These are phyloP conservation scores for Saccopteryx leptura DNA, from an alignment of 2,113 vertebrate genomes.

Conservation along the genomic window DNA sequence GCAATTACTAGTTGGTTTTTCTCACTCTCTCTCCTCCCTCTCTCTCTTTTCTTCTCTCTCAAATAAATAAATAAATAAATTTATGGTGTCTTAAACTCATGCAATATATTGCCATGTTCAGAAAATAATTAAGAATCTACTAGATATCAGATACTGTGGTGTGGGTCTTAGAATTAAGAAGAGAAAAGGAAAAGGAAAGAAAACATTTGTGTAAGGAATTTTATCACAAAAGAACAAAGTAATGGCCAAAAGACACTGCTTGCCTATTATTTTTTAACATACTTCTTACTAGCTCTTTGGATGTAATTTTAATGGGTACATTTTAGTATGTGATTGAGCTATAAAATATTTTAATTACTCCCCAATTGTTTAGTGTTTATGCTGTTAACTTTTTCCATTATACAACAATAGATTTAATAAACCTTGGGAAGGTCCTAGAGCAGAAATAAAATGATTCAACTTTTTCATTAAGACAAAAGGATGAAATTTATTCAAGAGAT, in stretches of 20 bases:
- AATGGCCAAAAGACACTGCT: background rate
- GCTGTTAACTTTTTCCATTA: conserved; percentile 47
- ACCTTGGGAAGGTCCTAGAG: conserved; percentile 2
- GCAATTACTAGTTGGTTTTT: no score
- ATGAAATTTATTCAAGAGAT: conserved; percentile 11
- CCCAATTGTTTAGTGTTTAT: conserved; percentile 70
- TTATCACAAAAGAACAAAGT: background rate
- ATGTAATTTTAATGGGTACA: conserved; percentile 58
- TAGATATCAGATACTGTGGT: background rate
- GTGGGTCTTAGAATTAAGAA: background rate
- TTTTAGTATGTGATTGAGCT: conserved; percentile 31
- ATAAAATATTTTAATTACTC: conserved; percentile 76
- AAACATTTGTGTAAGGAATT: background rate
- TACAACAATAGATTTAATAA: conserved; percentile 66
- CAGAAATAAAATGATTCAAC: conserved; percentile 65
- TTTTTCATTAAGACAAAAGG: conserved; percentile 58
- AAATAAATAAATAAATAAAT: background rate
- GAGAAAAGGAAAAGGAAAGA: background rate
- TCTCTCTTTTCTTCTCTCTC: no score
- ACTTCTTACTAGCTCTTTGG: conserved; percentile 14
- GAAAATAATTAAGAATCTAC: conserved; percentile 42
- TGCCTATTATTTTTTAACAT: background rate
- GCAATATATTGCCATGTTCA: background rate
- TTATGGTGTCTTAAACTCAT: background rate
- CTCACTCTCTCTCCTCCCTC: no score